These are phyloP conservation scores for Bucco capensis DNA, from an alignment of 2,113 vertebrate genomes.

Conservation along the genomic window DNA sequence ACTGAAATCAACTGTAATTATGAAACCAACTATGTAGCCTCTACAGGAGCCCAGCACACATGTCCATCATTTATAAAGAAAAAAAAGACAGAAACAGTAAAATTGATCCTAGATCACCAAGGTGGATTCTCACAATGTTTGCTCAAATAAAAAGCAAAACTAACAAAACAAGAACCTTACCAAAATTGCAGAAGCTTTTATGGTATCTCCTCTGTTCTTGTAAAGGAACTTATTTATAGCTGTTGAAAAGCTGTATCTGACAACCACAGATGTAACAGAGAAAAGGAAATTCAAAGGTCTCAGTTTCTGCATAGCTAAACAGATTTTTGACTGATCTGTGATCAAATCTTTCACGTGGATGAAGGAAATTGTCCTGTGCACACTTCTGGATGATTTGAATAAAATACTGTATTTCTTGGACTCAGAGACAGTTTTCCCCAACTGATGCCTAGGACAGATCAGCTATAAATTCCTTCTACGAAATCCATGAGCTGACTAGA, in stretches of 20 bases:
- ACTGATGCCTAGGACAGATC: not conserved
- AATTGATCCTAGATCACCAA: not conserved
- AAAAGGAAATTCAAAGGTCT: not conserved
- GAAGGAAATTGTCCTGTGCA: not conserved
- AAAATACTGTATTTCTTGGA: not conserved
- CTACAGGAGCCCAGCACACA: not conserved
- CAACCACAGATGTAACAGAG: not conserved
- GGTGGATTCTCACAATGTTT: not conserved
- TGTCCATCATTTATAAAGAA: not conserved
- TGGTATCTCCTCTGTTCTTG: not conserved
- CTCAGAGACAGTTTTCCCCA: not conserved
- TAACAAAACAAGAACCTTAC: not conserved
- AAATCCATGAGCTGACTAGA: not conserved
- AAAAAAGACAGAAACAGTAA: not conserved
- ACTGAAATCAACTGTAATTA: not conserved
- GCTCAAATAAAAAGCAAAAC: not conserved
- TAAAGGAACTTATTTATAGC: not conserved
- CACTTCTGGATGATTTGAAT: not conserved
- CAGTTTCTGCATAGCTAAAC: not conserved
- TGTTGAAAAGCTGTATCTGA: not conserved
- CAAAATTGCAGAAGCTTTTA: not conserved
- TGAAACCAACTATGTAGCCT: not conserved
- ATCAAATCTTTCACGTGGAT: not conserved
- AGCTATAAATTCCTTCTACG: not conserved
- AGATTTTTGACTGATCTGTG: not conserved